Evolutionary conservation across 30 jellyfish, hydroid and myxozoan species (phyloP), one percentile per base, ranked within the genome.

Genomic region (Sanderia malayensis): DNA sequence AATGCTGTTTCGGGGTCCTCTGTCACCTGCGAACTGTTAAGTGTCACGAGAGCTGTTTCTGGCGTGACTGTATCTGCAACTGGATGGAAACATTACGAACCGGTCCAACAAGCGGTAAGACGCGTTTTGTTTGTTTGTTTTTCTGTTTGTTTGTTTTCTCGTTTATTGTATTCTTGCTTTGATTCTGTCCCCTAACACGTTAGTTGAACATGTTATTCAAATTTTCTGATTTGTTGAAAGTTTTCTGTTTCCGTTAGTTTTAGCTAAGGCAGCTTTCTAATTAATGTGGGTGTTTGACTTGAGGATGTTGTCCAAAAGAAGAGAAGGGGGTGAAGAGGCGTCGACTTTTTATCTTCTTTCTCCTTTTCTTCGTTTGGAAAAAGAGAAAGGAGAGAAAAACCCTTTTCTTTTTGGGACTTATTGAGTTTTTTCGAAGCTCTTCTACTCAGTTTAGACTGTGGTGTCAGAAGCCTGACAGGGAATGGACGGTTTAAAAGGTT

Each of bases 71-170:
- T 60, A 20, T 52, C 1, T 46, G 73, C 76, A 0, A 19, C 58
- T 1, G 78, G 71, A 4, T 74, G 86, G 78, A 74, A 60, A 23
- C 86, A 74, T 17, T 74, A 74, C 41, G 86, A 74, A 34, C 70
- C 86, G 15, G 41, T 44, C 25, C 47, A 61, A 20, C 86, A 74
- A 26, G 15, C 62, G 59, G 86, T 74, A 47, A 32, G 86, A 4
- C 28, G 1, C n/a, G 11, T 33, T 1, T 19, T 20, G 19, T 53
- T 24, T 4, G 21, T 41, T 28, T 44, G 28, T 46, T 17, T 7
- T 52, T 30, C 52, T 46, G 29, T 4, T 22, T 28, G 20, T 3
- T 31, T 67, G 7, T 18, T 10, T 1, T 15, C 20, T 34, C 9
- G 62, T 8, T 11, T 44, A 4, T 19, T 4, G 4, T 9, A 65